phyloP scores from a whole-genome alignment of 2,113 vertebrate species.

The Neolamprologus tretocephalus region DNA sequence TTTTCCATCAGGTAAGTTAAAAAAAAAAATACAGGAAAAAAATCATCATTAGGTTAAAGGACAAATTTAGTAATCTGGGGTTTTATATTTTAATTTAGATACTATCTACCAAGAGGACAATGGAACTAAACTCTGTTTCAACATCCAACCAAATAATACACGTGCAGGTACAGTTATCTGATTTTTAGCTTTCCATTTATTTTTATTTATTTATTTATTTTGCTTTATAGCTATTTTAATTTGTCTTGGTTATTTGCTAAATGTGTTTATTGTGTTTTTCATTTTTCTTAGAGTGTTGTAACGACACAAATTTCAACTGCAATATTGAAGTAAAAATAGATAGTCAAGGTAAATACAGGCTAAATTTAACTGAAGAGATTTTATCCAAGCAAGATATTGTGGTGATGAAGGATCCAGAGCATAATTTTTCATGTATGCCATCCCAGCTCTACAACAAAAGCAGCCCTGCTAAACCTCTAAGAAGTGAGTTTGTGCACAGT shows the following conservation, averaged over 20 bases:
- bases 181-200: not conserved
- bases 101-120: fast-evolving
- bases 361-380: not conserved
- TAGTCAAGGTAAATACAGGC: fast-evolving
- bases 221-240: not conserved
- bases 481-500: not conserved
- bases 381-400: too few species aligned
- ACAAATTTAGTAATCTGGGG: not conserved
- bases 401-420: too few species aligned
- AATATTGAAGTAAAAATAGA: fast-evolving
- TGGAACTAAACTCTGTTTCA: not conserved
- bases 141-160: fast-evolving
- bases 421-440: too few species aligned
- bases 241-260: not conserved
- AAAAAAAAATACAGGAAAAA: not conserved
- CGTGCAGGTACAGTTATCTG: not conserved
- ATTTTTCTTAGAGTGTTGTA: not conserved
- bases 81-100: not conserved
- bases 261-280: not conserved
- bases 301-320: fast-evolving
- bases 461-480: fast-evolving
- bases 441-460: too few species aligned
- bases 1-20: not conserved
- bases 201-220: not conserved
- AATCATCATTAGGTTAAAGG: not conserved